Evolutionary conservation across 2,888 invertebrate genomes (phyloP), one percentile per base, ranked within the genome.

Genomic region (Dyspetes luteomarginatus): DNA sequence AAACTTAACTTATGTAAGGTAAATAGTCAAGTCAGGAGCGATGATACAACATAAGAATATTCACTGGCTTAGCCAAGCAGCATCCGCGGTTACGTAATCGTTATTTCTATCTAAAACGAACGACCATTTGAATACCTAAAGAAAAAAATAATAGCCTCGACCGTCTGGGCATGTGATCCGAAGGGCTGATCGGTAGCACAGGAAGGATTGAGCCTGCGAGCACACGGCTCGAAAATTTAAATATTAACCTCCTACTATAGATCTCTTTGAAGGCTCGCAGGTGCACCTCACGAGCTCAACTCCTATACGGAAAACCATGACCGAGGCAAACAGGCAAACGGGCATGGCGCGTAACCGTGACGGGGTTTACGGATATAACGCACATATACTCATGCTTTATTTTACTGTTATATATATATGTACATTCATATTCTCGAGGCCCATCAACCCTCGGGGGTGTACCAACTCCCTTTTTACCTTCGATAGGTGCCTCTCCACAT

Each of bases 201-300:
- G 60, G 68, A 81, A 76, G 69, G 45, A 52, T 41, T 43, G 26
- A 65, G 41, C 55, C 65, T 36, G 36, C 56, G 55, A 41, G 55
- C 50, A 19, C n/a, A 72, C 84, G 80, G 77, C 80, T 73, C 73
- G 86, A 87, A n/a, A n/a, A 90, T 91, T 91, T 90, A 87, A 91
- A 91, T 91, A 90, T 90, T 89, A 87, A 88, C 89, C 89, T 89
- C 85, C 87, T 86, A 87, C 87, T 80, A 83, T 81, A 81, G 80
- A 78, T 56, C 71, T 86, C 83, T 86, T 87, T 85, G 83, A 85
- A 56, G 41, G 52, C 65, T 87, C 84, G 87, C 88, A 88, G 88
- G 88, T 88, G 88, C 84, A 85, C 78, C 76, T 62, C 65, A 58
- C 67, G 81, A 85, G 83, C 85, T 85, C 81, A 84, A 78, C 77